Conservation (phyloP, 1,140 invertebrate species). For the Triops longicaudatus region DNA sequence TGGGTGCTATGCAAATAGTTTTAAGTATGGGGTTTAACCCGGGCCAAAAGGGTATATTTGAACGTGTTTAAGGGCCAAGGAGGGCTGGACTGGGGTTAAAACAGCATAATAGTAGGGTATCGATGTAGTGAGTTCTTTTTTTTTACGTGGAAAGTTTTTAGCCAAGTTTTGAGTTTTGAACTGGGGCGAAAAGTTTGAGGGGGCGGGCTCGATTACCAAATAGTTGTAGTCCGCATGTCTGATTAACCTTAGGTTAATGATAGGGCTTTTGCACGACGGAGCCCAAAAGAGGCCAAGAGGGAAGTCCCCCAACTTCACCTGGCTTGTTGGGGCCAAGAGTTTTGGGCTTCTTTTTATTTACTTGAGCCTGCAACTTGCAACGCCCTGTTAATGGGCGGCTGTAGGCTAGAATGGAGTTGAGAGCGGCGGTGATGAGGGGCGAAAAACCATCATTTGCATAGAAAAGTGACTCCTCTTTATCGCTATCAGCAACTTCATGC, state of each 20-base stretch:
- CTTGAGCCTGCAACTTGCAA: conserved; percentile 14
- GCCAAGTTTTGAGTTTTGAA: neutral
- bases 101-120: conserved; percentile 6
- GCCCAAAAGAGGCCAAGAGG: neutral
- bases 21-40: neutral
- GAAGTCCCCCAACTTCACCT: conserved; percentile 9
- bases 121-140: neutral
- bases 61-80: neutral
- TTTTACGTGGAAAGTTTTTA: neutral
- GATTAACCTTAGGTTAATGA: conserved; percentile 15
- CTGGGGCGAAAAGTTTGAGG: neutral
- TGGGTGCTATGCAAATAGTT: conserved; percentile 5
- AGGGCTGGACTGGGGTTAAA: neutral
- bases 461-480: conserved; percentile 7
- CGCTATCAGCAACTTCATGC: neutral
- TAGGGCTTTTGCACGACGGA: neutral
- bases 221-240: conserved; percentile 14
- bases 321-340: neutral
- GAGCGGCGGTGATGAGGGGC: conserved; percentile 1
- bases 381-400: conserved; percentile 13
- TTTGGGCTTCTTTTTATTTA: neutral
- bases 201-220: conserved; percentile 1
- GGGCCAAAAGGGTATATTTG: neutral
- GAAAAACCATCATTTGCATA: conserved; percentile 10
- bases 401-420: conserved; percentile 14